phyloP scores from a whole-genome alignment of 2,113 vertebrate species.

The Pterocles orientalis region DNA sequence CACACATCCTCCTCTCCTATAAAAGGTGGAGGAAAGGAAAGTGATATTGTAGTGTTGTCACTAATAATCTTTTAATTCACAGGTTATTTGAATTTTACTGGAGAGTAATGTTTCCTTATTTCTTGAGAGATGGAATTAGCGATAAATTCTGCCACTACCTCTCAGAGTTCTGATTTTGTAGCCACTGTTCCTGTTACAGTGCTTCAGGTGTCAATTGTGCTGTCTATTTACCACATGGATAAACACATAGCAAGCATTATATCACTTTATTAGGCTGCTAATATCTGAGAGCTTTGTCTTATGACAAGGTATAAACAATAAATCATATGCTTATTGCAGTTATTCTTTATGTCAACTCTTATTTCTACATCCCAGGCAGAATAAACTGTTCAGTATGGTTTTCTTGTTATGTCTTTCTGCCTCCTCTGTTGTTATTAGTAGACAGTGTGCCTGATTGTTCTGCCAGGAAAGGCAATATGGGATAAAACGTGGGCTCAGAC shows the following conservation, averaged over 20 bases:
- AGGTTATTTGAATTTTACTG: background rate
- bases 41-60: background rate
- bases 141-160: background rate
- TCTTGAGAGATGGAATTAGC: background rate
- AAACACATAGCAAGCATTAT: slow-evolving; percentile 47
- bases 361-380: slow-evolving; percentile 26
- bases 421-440: slow-evolving; percentile 31
- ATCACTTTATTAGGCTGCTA: slow-evolving; percentile 46
- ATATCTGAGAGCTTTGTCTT: slow-evolving; percentile 25
- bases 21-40: background rate
- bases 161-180: background rate
- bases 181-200: background rate
- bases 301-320: slow-evolving; percentile 21
- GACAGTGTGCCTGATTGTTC: background rate
- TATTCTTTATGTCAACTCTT: slow-evolving; percentile 39
- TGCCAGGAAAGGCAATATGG: background rate
- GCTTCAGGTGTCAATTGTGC: slow-evolving; percentile 16
- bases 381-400: background rate
- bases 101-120: background rate
- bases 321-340: slow-evolving; percentile 48
- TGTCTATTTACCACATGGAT: slow-evolving; percentile 53
- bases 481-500: background rate
- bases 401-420: background rate
- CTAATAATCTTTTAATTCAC: slow-evolving; percentile 3
- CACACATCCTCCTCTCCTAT: background rate